A percentile compares a stretch with the other conserved stretches of the same genome.
phyloP scores from a whole-genome alignment of 2,888 invertebrate species.

The Cryptophagus acutangulus region DNA sequence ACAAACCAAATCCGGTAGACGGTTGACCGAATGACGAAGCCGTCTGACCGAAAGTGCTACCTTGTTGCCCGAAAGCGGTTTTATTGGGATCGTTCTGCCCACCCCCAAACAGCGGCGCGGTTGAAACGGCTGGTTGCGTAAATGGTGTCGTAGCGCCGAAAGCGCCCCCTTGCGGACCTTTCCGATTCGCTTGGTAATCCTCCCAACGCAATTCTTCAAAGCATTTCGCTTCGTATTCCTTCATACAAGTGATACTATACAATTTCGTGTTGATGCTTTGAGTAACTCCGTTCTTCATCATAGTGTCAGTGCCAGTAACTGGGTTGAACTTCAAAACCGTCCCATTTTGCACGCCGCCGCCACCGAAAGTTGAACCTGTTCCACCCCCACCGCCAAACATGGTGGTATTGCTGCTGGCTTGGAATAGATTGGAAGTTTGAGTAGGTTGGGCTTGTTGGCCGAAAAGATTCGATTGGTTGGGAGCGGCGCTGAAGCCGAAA shows the following conservation, averaged over 20 bases:
- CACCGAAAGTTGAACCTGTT: conserved; percentile 44
- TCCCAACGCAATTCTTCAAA: conserved; percentile 91
- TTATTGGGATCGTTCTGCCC: conserved; percentile 40
- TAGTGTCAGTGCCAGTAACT: conserved; percentile 82
- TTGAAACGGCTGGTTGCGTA: conserved; percentile 47
- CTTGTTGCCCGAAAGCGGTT: conserved; percentile 50
- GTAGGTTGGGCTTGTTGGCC: conserved; percentile 47
- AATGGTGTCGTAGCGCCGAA: conserved; percentile 47
- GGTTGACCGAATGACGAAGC: conserved; percentile 48
- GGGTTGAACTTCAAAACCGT: conserved; percentile 83
- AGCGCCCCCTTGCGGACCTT: conserved; percentile 53
- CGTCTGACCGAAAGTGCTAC: conserved; percentile 64
- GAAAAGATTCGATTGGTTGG: conserved; percentile 47
- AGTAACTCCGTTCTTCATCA: conserved; percentile 81
- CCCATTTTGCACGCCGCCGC: conserved; percentile 50
- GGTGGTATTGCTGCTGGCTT: conserved; percentile 32
- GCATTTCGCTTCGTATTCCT: conserved; percentile 93
- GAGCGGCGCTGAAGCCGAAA: conserved; percentile 54
- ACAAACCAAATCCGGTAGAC: conserved; percentile 35
- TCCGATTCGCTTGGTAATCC: conserved; percentile 87
- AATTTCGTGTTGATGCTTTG: conserved; percentile 88
- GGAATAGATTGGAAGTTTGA: conserved; percentile 43
- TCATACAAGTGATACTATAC: conserved; percentile 98
- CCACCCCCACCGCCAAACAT: conserved; percentile 52
- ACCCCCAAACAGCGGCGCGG: conserved; percentile 52